A percentile compares a stretch with the other conserved stretches of the same genome.
Conservation (phyloP, 92 coral and sea anemone genomes). For the Anthopleura xanthogrammica region DNA sequence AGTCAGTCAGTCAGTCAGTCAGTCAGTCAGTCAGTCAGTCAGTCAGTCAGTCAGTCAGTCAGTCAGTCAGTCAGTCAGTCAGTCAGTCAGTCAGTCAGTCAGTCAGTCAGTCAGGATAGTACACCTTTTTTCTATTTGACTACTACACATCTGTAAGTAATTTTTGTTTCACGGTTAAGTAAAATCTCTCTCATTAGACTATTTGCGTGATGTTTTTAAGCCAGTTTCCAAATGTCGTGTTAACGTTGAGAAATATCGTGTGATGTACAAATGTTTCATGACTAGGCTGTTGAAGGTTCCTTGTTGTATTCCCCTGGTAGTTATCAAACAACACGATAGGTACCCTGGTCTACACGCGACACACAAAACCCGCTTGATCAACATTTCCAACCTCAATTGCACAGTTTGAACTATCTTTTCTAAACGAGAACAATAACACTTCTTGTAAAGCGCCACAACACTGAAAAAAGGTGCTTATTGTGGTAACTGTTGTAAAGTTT, state of each 20-base stretch:
- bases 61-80: too few species aligned
- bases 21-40: too few species aligned
- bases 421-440: background rate
- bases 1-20: too few species aligned
- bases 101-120: too few species aligned
- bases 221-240: background rate
- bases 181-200: background rate
- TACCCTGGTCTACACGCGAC: background rate
- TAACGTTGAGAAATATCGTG: background rate
- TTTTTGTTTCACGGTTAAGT: too few species aligned
- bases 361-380: background rate
- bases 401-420: too few species aligned
- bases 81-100: too few species aligned
- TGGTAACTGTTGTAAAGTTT: background rate
- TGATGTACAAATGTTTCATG: background rate
- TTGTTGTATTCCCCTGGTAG: background rate
- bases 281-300: background rate
- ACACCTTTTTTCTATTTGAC: too few species aligned
- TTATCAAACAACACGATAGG: background rate
- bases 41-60: too few species aligned
- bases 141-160: too few species aligned
- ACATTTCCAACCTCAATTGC: too few species aligned
- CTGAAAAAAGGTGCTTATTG: background rate
- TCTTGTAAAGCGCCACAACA: background rate
- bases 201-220: background rate